These are phyloP conservation scores for Peromyscus attwateri DNA, from an alignment of 2,797 vertebrate species.

Conservation along the genomic window DNA sequence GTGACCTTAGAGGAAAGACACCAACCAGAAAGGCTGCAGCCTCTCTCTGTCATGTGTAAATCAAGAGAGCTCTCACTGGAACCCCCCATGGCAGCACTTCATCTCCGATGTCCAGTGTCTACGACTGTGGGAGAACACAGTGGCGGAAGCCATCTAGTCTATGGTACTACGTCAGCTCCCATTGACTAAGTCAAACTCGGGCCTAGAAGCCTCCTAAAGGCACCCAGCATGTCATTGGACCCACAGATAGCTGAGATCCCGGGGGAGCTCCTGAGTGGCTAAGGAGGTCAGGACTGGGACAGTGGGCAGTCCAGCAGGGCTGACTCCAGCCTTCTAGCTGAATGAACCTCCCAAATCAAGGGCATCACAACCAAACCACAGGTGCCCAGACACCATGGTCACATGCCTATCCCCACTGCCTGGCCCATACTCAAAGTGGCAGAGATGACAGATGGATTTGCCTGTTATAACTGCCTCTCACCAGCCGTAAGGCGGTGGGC, in stretches of 20 bases:
- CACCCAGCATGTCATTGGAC: neutral
- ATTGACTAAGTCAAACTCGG: neutral
- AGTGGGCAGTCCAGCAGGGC: neutral
- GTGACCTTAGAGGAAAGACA: neutral
- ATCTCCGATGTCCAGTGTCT: neutral
- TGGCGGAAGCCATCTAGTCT: neutral
- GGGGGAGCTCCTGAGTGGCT: neutral
- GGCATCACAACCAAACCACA: neutral
- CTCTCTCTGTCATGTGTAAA: neutral
- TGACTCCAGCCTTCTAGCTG: neutral
- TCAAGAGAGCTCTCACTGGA: neutral
- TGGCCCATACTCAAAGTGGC: neutral
- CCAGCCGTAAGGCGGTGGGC: neutral
- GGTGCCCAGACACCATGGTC: neutral
- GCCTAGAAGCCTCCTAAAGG: neutral
- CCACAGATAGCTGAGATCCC: neutral
- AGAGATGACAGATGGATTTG: neutral
- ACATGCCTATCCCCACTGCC: neutral
- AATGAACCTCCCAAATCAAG: neutral
- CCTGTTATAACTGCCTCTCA: neutral
- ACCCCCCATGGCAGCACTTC: neutral
- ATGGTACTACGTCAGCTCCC: neutral
- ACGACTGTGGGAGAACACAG: neutral
- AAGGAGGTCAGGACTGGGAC: neutral
- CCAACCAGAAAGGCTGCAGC: neutral